Base-by-base conservation (phyloP, 2,797 vertebrate genomes). In the Fundulus diaphanus region DNA sequence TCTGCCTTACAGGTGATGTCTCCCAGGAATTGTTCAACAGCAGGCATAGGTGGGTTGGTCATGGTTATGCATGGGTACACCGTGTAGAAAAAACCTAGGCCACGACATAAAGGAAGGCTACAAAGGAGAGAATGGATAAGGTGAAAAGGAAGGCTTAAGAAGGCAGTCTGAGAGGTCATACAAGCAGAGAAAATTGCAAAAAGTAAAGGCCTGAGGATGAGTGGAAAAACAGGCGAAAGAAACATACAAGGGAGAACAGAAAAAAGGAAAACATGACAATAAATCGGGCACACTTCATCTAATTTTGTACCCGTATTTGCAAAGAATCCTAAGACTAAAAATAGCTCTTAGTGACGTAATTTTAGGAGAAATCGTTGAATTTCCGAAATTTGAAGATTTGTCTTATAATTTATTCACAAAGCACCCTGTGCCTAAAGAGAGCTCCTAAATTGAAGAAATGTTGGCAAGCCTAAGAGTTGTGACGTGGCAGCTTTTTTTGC, bases 1-100 rank as follows among this genome's bases (percentile, higher is more conserved):
- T 33, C 31, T 33, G 6, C 22, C 74, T 82, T 54, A 15, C 86
- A 90, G 89, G 87, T 90, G 88, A 85, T 79, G 74, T 82, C 86
- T 76, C 87, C 48, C 16, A 63, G 85, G 87, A 75, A 73, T 69
- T 73, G 69, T 84, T 82, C 61, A 88, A 85, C 85, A 84, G 83
- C 29, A 20, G 29, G 15, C 69, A 80, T 83, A 83, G 80, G 59
- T 88, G 70, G 79, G 83, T 80, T 84, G 87, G 87, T 85, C 89
- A 87, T 66, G 44, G 76, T 84, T 79, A 92, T 82, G 88, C 29
- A 33, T 59, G 56, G 67, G 52, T 68, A 78, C 83, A 77, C 87
- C 70, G 70, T 57, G n/a, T 5, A 54, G 73, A 0, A 71, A 78
- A 59, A 59, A 16, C 31, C 74, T 33, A 80, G 76, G 84, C 2